These are phyloP conservation scores for Nemotelus nigrinus DNA, from an alignment of 2,888 invertebrate species.

Conservation along the genomic window DNA sequence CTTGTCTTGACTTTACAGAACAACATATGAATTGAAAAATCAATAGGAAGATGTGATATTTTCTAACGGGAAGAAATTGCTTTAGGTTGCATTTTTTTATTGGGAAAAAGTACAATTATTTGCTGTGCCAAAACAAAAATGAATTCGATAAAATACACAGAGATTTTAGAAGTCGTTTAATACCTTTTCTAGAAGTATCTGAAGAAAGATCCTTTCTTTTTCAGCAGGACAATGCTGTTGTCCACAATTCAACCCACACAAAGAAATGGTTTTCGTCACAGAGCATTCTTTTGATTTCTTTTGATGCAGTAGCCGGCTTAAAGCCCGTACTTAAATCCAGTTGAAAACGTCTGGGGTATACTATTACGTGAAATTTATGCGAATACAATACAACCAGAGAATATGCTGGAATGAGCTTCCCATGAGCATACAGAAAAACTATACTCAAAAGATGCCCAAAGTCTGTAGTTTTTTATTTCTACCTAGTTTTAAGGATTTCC, in stretches of 20 bases:
- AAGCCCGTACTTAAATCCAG: no score
- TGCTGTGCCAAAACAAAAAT: background rate
- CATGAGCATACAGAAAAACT: background rate
- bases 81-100: background rate
- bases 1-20: background rate
- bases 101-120: background rate
- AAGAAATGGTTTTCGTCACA: no score
- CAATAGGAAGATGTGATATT: background rate
- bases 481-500: no score
- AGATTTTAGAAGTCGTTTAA: background rate
- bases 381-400: no score
- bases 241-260: background rate
- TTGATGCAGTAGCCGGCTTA: no score
- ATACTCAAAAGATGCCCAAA: no score
- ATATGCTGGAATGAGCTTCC: no score
- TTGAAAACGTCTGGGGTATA: no score
- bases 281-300: no score
- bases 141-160: background rate
- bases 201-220: background rate
- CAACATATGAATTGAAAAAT: slow-evolving; percentile 1
- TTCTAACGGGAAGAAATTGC: background rate
- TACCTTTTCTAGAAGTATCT: background rate
- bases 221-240: background rate
- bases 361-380: no score
- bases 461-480: no score